Evolutionary conservation across 37 sponge, comb jelly and placozoan species (phyloP).

Genomic region (Haliclona indistincta): DNA sequence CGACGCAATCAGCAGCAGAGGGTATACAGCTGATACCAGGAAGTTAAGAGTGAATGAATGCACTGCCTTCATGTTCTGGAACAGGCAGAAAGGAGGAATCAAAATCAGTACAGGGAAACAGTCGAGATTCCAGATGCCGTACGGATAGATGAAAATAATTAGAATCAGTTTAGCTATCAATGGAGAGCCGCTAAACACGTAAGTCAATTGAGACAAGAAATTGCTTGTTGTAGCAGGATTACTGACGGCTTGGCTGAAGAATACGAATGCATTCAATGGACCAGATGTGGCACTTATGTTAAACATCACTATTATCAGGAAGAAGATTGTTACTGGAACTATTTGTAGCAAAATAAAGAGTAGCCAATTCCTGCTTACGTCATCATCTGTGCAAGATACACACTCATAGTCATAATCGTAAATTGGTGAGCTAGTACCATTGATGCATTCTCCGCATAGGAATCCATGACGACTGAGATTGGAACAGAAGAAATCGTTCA

Average conservation of each 20-base stretch:
- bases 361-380: neutral
- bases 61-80: slow-evolving; percentile 1
- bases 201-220: neutral
- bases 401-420: slow-evolving; percentile 1
- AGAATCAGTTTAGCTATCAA: too few species aligned
- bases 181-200: too few species aligned
- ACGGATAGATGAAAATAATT: neutral
- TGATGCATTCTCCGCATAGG: slow-evolving; percentile 20
- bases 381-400: neutral
- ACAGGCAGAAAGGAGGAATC: slow-evolving; percentile 20
- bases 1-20: neutral
- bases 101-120: slow-evolving; percentile 14
- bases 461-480: neutral
- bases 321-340: slow-evolving; percentile 9
- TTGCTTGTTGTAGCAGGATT: neutral
- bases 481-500: neutral
- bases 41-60: neutral
- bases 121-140: slow-evolving; percentile 32
- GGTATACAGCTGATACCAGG: slow-evolving; percentile 19
- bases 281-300: slow-evolving; percentile 19
- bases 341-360: slow-evolving; percentile 11
- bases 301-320: slow-evolving; percentile 15
- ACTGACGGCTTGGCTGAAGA: slow-evolving; percentile 9
- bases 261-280: slow-evolving; percentile 23
- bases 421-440: neutral